Percentiles rank a stretch among this genome's conserved stretches.
Evolutionary conservation across 2,888 invertebrate genomes (phyloP).

Genomic region (Merodon equestris): DNA sequence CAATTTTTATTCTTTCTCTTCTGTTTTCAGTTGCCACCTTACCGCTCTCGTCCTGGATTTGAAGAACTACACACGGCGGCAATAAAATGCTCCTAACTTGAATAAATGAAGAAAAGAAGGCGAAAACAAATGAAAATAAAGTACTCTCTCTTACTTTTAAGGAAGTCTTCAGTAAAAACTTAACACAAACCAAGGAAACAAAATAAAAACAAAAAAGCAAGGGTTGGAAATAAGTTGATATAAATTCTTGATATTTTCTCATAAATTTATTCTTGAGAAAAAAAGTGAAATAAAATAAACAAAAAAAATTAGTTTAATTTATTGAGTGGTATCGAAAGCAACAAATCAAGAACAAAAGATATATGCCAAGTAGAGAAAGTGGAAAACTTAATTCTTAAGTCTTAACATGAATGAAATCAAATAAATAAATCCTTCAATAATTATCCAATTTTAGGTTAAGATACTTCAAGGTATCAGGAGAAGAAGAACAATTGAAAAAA

Average conservation of each 20-base stretch:
- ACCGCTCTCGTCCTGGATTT: constrained; percentile 7
- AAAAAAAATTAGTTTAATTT: too few species aligned
- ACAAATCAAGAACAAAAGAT: constrained; percentile 24
- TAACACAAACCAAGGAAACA: constrained; percentile 10
- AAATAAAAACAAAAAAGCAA: constrained; percentile 7
- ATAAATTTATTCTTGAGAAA: constrained; percentile 22
- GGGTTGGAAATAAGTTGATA: constrained; percentile 60
- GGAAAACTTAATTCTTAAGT: constrained; percentile 43
- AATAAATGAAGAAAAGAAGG: not conserved
- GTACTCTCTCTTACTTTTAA: constrained; percentile 66
- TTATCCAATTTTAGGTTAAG: constrained; percentile 59
- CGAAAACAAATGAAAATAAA: constrained; percentile 13
- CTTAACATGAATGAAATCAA: constrained; percentile 26
- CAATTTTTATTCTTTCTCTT: too few species aligned
- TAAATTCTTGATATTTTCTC: constrained; percentile 25
- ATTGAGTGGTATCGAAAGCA: constrained; percentile 47
- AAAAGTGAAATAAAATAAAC: too few species aligned
- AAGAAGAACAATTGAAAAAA: constrained; percentile 46
- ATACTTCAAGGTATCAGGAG: constrained; percentile 69
- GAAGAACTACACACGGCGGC: constrained; percentile 2
- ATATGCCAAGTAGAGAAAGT: constrained; percentile 54
- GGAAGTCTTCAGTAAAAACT: constrained; percentile 58
- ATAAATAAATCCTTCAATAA: constrained; percentile 36
- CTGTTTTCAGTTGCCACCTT: not conserved
- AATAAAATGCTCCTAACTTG: not conserved